Evolutionary conservation across 2,797 vertebrate genomes (phyloP), one percentile per base, ranked within the genome.

Genomic region (Picus viridis): DNA sequence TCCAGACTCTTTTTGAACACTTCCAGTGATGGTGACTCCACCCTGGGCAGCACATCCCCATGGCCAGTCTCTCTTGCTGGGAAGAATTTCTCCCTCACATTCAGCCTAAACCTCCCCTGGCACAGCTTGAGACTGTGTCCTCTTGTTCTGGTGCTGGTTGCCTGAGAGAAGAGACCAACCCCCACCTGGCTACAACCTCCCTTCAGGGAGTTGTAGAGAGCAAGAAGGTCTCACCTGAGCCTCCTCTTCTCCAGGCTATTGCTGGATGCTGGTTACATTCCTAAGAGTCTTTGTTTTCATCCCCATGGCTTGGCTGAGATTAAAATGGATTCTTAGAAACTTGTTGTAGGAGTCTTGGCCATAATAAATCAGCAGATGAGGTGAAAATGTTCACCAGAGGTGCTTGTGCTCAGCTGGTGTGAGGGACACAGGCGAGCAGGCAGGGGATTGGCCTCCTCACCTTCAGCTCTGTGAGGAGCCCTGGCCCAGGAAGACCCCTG

Each of bases 371-470:
- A 58, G 47, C 2, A 76, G 49, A 18, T 6, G 20, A 32, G 22
- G 34, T 59, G 65, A 63, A 67, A 78, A 49, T 36, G 13, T 64
- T 64, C 39, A 51, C 16, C 11, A 14, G 36, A 20, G n/a, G n/a
- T 64, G 22, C 27, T 20, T 45, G 59, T 34, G 68, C 47, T 41
- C 16, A 2, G 41, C 41, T 41, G 41, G 61, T 0, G 2, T 24
- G 30, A 39, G 36, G 36, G 10, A 39, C 36, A 39, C 36, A 39
- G 36, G 36, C 11, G 36, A 78, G 34, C 39, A 83, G 0, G 2
- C 17, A 3, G 45, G 57, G 0, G 2, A 49, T 72, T 2, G 8
- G 14, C 34, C n/a, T 45, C 15, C 43, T 72, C 1, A 0, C 11
- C 67, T 29, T 62, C 74, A 34, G 10, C 23, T 29, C 24, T 32